These are phyloP conservation scores for Volucella zonaria DNA, from an alignment of 2,888 invertebrate species.

Conservation along the genomic window DNA sequence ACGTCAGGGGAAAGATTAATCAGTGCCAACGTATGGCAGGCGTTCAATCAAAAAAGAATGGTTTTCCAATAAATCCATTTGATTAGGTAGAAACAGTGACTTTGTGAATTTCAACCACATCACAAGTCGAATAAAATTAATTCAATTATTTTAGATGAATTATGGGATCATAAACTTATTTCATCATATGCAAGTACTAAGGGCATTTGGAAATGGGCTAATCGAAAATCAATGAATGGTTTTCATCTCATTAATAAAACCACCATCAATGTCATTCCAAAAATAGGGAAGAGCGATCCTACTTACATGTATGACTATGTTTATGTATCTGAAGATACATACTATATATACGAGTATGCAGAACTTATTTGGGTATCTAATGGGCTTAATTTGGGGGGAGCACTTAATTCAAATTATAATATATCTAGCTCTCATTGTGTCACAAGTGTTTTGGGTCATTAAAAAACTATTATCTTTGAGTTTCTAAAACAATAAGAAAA, in stretches of 20 bases:
- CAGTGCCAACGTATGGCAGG: neutral
- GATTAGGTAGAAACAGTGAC: neutral
- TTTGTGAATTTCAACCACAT: conserved; percentile 24
- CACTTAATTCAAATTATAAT: too few relatives aligned
- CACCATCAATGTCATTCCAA: conserved; percentile 31
- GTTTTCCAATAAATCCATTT: conserved; percentile 26
- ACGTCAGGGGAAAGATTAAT: neutral
- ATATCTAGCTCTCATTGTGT: too few relatives aligned
- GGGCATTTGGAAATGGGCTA: conserved; percentile 18
- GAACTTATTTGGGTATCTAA: too few relatives aligned
- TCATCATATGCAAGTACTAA: neutral
- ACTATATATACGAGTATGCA: neutral
- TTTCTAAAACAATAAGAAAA: too few relatives aligned
- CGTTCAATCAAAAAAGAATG: neutral
- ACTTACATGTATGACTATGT: conserved; percentile 4
- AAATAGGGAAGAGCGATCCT: conserved; percentile 3
- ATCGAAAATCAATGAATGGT: conserved; percentile 52
- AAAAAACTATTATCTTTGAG: too few relatives aligned
- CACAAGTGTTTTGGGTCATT: too few relatives aligned
- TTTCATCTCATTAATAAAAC: conserved; percentile 51
- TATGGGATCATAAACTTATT: conserved; percentile 24
- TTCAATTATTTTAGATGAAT: conserved; percentile 49
- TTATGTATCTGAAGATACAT: conserved; percentile 3
- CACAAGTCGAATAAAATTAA: conserved; percentile 36
- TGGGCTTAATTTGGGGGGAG: too few relatives aligned